Evolutionary conservation across 2,888 invertebrate genomes (phyloP), one percentile per base, ranked within the genome.

Genomic region (Apodemia mormo): DNA sequence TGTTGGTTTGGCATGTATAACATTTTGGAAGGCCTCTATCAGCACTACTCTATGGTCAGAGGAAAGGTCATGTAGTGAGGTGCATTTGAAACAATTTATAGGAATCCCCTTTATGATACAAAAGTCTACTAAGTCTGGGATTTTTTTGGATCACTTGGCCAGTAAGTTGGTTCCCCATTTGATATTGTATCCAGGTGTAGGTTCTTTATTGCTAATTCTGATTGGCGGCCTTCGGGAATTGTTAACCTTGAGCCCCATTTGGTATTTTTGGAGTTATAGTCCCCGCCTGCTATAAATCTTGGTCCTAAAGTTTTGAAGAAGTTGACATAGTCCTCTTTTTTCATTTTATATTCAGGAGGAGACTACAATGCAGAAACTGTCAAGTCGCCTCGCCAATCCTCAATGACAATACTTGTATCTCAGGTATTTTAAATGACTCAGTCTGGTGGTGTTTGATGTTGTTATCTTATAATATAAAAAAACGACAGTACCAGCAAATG

Each of bases 21-120:
- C 14, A n/a, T 65, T 37, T 40, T 65, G 54, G 14, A 40, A 66
- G 6, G 75, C 30, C 29, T 69, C 73, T 37, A 77, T 70, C 1
- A 76, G 70, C 0, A 76, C 74, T 12, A 7, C 70, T n/a, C n/a
- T 69, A 58, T 78, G 77, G 45, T 78, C 74, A 0, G 77, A 75
- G 0, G 71, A 70, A 4, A 75, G 68, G 29, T 79, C 78, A 4
- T 68, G 64, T n/a, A 71, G 68, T 52, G 75, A 52, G 70, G 75
- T 68, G 33, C 66, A 66, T 8, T 9, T 71, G 1, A 40, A 8
- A 66, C 68, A 64, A 71, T 76, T 4, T n/a, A n/a, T n/a, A n/a
- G n/a, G n/a, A n/a, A n/a, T n/a, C n/a, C n/a, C n/a, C n/a, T n/a
- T n/a, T n/a, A 49, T 58, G 4, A 77, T 66, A 65, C 56, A 74